Base-by-base conservation (phyloP, 2,888 invertebrate genomes). In the Rapana venosa region DNA sequence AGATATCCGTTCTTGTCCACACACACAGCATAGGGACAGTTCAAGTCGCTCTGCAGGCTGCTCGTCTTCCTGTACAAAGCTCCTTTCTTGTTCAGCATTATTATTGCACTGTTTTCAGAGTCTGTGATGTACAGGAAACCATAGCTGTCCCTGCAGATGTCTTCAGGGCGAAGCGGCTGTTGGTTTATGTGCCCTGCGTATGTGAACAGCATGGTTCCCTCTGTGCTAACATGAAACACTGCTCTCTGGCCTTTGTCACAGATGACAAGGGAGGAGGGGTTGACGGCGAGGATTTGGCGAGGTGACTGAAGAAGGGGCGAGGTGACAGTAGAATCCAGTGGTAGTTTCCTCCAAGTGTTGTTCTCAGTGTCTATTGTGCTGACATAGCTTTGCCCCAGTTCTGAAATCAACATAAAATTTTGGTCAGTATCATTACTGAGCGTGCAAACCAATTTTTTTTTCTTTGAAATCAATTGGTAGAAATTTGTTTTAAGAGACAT, bases 171-270 rank as follows among this genome's bases (percentile, higher is more conserved):
- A 35, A 58, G 17, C 74, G 56, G 74, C 20, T 26, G 47, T 17
- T 85, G 5, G 56, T 66, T 79, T 8, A 79, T 74, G 35, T 74
- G 89, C 6, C 89, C 89, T 4, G 85, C 56, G 85, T 84, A 89
- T 8, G 83, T 77, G 85, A 36, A 85, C 47, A 77, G 47, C 32
- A 74, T 36, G 30, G 61, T 74, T 74, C 89, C 89, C 56, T 89
- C 89, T 1, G 36, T 61, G 32, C 30, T 30, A 30, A 89, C 15
- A 17, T n/a, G 35, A 20, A 85, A 13, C 30, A 85, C 13, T 0
- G 85, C 89, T 17, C 85, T 89, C 74, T 77, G 85, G 74, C 85
- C 89, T 17, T 85, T 84, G 56, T 89, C 89, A n/a, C 84, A 66
- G 47, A 89, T 85, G 17, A 89, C 20, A 8, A 88, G 22, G 58